Conservation (phyloP, 2,113 vertebrate species). For the Petrocephalus zakoni region DNA sequence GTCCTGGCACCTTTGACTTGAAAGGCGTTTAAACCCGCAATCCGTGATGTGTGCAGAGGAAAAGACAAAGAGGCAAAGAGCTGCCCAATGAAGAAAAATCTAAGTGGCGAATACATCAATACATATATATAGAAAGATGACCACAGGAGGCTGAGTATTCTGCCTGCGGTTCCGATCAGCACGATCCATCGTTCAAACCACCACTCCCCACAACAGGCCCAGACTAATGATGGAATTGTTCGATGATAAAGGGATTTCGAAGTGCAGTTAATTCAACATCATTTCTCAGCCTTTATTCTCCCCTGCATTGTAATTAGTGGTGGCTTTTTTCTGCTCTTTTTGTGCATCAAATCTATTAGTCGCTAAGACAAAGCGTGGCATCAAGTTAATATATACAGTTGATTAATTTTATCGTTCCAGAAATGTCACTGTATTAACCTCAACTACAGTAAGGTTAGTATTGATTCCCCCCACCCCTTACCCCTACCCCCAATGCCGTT, state of each 20-base stretch:
- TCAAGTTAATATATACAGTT: conserved; percentile 28
- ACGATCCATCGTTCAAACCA: neutral
- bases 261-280: conserved; percentile 22
- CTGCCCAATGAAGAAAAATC: neutral
- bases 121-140: neutral
- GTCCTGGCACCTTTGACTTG: neutral
- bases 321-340: conserved; percentile 6
- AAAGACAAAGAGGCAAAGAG: neutral
- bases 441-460: conserved; percentile 21
- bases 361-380: conserved; percentile 23
- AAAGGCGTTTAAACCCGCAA: neutral
- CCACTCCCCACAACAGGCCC: neutral
- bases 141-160: neutral
- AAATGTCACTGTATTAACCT: conserved; percentile 25
- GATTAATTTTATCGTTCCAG: conserved; percentile 27
- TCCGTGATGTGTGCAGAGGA: neutral
- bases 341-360: conserved; percentile 21
- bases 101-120: neutral
- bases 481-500: neutral
- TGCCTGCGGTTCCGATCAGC: neutral
- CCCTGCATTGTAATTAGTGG: conserved; percentile 22
- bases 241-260: conserved; percentile 23
- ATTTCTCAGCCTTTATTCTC: conserved; percentile 16
- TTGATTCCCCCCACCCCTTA: neutral
- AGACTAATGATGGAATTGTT: neutral